phyloP scores from a whole-genome alignment of 2,888 invertebrate species.

The Diabrotica balteata region DNA sequence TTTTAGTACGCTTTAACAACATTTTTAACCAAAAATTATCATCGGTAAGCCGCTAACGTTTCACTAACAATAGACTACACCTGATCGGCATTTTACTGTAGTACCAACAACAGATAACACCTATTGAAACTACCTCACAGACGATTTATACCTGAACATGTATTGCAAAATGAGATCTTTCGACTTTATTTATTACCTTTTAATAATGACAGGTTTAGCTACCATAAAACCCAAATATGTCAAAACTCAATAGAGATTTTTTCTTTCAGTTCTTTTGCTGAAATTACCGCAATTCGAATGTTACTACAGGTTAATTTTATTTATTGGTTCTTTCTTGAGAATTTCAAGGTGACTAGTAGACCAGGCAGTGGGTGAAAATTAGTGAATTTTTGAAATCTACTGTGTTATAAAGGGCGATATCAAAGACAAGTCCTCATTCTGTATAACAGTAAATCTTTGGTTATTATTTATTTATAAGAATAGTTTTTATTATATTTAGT shows the following conservation, averaged over 20 bases:
- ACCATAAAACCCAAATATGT: constrained; percentile 38
- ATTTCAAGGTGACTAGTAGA: not conserved
- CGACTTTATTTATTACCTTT: constrained; percentile 42
- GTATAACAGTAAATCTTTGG: too few relatives aligned
- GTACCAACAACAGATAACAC: constrained; percentile 18
- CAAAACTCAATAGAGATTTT: constrained; percentile 18
- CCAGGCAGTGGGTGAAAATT: too few relatives aligned
- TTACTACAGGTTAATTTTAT: constrained; percentile 14
- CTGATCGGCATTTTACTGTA: constrained; percentile 34
- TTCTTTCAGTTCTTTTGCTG: constrained; percentile 4
- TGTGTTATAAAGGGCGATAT: too few relatives aligned
- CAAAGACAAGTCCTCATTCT: too few relatives aligned
- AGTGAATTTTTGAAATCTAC: too few relatives aligned
- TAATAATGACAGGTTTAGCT: constrained; percentile 42
- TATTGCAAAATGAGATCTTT: constrained; percentile 34
- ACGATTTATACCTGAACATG: constrained; percentile 18
- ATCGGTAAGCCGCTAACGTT: constrained; percentile 45
- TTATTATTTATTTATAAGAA: too few relatives aligned
- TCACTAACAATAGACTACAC: constrained; percentile 32
- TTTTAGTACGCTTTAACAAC: too few relatives aligned
- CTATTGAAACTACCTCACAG: too few relatives aligned
- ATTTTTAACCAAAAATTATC: constrained; percentile 41
- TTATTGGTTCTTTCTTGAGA: constrained; percentile 15
- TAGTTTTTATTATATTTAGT: too few relatives aligned
- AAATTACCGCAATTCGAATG: constrained; percentile 8